Evolutionary conservation across 2,113 vertebrate genomes (phyloP).

Genomic region (Sphaerodactylus townsendi): DNA sequence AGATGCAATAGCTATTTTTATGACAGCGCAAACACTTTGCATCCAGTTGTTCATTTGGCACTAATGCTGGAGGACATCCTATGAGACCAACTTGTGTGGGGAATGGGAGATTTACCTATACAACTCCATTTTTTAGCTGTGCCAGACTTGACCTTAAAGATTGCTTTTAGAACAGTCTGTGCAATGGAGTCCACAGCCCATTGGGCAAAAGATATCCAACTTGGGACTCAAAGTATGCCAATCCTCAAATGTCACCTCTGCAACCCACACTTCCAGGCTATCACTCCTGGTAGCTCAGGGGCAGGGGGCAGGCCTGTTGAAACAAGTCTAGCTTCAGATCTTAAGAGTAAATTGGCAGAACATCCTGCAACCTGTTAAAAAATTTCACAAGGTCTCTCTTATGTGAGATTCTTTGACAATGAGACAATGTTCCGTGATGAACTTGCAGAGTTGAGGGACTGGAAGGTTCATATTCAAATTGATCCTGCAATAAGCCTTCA

Average conservation of each 20-base stretch:
- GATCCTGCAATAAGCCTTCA: background rate
- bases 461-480: background rate
- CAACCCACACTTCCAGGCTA: background rate
- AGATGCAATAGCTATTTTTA: too few species aligned
- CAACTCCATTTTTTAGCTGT: background rate
- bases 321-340: background rate
- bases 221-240: background rate
- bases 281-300: background rate
- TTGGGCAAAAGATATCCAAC: background rate
- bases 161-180: background rate
- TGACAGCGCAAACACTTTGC: too few species aligned
- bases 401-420: background rate
- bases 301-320: background rate
- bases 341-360: background rate
- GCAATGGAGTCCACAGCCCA: background rate
- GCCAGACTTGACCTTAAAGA: background rate
- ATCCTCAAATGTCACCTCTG: background rate
- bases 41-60: background rate
- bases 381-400: too few species aligned
- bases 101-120: background rate
- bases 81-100: background rate
- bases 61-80: background rate
- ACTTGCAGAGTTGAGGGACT: constrained; percentile 9
- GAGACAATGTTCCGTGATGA: constrained; percentile 16
- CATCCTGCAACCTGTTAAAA: background rate